These are phyloP conservation scores for Halcyon chelicuti DNA, from an alignment of 2,797 vertebrate genomes.

Conservation along the genomic window DNA sequence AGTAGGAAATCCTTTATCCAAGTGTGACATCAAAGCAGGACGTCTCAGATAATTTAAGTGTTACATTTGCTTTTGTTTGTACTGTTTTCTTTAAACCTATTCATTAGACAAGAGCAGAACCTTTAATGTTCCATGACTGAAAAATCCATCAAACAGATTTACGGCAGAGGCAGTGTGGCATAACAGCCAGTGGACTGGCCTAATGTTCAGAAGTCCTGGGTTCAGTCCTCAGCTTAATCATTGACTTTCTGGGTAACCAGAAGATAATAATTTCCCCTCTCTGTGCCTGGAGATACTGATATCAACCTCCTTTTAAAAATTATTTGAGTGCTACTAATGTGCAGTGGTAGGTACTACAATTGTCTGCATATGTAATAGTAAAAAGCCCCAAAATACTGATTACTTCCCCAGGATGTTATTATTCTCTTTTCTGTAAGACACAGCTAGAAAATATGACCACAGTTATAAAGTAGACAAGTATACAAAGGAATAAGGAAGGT, in stretches of 20 bases:
- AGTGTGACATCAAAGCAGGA: conserved; percentile 21
- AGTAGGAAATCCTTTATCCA: conserved; percentile 31
- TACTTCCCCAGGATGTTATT: not conserved
- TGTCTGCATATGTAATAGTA: not conserved
- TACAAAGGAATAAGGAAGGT: not conserved
- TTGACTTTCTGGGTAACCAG: conserved; percentile 47
- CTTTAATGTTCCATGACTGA: conserved; percentile 68
- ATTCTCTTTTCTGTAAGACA: not conserved
- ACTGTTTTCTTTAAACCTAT: conserved; percentile 62
- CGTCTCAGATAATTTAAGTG: conserved; percentile 38
- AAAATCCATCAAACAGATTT: conserved; percentile 68
- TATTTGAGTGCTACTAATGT: not conserved
- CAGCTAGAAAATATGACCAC: not conserved
- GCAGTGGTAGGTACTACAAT: not conserved
- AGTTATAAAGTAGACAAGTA: not conserved
- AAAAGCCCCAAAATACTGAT: not conserved
- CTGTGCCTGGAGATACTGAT: not conserved
- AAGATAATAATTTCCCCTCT: conserved; percentile 33
- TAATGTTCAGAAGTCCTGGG: conserved; percentile 29
- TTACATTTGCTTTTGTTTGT: conserved; percentile 63
- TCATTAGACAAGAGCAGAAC: conserved; percentile 51
- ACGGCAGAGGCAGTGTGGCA: conserved; percentile 36
- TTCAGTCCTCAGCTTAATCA: conserved; percentile 56
- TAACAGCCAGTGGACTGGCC: conserved; percentile 42
- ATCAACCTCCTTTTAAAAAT: not conserved